Percentiles rank a stretch among this genome's conserved stretches.
phyloP scores from a whole-genome alignment of 1,140 invertebrate genomes.

The Anadara kagoshimensis region DNA sequence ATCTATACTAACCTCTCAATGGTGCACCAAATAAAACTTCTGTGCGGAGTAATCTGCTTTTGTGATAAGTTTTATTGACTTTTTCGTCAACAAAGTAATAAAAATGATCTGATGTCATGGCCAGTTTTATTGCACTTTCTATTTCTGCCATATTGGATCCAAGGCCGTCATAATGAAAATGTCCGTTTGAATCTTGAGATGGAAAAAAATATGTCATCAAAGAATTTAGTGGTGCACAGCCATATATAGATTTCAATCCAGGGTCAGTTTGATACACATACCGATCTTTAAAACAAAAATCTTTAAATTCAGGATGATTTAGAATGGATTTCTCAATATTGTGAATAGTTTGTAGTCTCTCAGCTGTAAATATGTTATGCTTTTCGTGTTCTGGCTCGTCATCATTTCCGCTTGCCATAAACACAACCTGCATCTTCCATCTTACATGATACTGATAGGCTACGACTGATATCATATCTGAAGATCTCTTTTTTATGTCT shows the following conservation, averaged over 20 bases:
- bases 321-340: conserved; percentile 61
- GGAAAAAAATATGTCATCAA: conserved; percentile 68
- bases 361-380: conserved; percentile 64
- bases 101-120: conserved; percentile 63
- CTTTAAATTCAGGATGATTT: conserved; percentile 48
- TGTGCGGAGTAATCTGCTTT: conserved; percentile 58
- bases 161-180: conserved; percentile 60
- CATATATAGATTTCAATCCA: conserved; percentile 44
- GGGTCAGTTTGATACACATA: conserved; percentile 29
- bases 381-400: conserved; percentile 8
- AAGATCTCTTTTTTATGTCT: conserved; percentile 8
- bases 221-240: conserved; percentile 66
- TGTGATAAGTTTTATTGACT: conserved; percentile 57
- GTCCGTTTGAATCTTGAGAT: conserved; percentile 41
- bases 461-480: not conserved
- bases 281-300: conserved; percentile 63
- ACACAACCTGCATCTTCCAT: conserved; percentile 47
- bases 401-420: conserved; percentile 54
- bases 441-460: conserved; percentile 24
- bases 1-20: conserved; percentile 53
- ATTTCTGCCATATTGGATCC: conserved; percentile 56
- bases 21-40: conserved; percentile 68
- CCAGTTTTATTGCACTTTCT: conserved; percentile 58
- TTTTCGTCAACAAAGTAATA: conserved; percentile 68
- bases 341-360: conserved; percentile 58